These are phyloP conservation scores for Eidolon helvum DNA, from an alignment of 2,113 vertebrate genomes.

Conservation along the genomic window DNA sequence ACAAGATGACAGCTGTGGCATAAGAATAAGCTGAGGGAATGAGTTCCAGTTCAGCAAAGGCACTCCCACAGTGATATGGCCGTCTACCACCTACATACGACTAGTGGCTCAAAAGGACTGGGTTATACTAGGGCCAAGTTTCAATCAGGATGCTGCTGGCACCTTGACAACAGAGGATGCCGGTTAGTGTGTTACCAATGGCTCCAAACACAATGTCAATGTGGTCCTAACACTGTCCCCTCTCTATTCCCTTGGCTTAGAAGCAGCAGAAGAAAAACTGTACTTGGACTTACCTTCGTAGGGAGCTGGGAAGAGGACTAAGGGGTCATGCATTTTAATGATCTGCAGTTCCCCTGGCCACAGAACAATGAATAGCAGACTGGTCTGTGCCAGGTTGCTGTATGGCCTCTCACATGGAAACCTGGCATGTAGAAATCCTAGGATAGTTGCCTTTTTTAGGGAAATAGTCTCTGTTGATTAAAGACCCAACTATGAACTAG, in stretches of 20 bases:
- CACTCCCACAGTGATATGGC: neutral
- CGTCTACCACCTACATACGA: neutral
- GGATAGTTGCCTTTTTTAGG: neutral
- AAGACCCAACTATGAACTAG: neutral
- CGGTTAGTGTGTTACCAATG: neutral
- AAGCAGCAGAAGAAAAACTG: slow-evolving; percentile 11
- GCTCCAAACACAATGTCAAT: neutral
- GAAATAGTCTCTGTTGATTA: neutral
- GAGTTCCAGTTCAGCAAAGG: neutral
- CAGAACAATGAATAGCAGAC: neutral
- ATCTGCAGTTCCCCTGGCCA: neutral
- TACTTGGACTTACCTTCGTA: neutral
- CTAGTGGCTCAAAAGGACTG: neutral
- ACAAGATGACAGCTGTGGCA: neutral
- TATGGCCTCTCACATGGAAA: neutral
- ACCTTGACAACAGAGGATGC: neutral
- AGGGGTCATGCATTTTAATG: neutral
- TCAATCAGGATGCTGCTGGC: neutral
- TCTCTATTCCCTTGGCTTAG: neutral
- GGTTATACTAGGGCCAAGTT: neutral
- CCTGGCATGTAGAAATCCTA: neutral
- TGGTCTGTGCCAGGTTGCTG: neutral
- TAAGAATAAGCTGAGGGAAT: neutral
- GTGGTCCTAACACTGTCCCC: neutral
- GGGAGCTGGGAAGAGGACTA: neutral